Evolutionary conservation across 2,797 vertebrate species (phyloP), one percentile per base, ranked within the genome.

Genomic region (Coendou prehensilis): DNA sequence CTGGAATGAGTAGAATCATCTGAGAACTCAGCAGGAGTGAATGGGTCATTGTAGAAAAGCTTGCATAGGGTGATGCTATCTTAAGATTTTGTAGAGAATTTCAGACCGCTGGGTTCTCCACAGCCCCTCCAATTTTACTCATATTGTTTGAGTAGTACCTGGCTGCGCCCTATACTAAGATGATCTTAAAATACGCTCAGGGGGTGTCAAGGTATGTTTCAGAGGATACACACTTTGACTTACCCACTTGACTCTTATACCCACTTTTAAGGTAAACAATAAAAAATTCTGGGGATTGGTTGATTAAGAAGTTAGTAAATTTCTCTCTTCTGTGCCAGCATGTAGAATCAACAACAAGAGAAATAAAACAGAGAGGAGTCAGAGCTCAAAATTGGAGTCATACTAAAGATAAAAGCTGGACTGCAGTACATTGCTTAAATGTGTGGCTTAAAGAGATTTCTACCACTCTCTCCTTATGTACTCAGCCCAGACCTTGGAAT

Each of bases 121-220:
- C 0, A n/a, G 26, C 30, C 59, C 2, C 20, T 75, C 50, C 73
- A 45, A 23, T 71, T 89, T 89, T 50, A 56, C 11, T 57, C 47
- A 56, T 54, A 47, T 10, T 28, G 37, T 59, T 87, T n/a, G 50
- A n/a, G n/a, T 83, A 33, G 45, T 56, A 47, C 14, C 14, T 18
- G 15, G 33, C 33, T 3, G 4, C 57, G 10, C 10, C 6, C 89
- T 88, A 50, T 59, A 85, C 93, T 82, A 88, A 94, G 37, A 73
- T 87, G 13, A 11, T 81, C 33, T 89, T 69, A 88, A 17, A 93
- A 90, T 37, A 71, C 30, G 3, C 41, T 79, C 18, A 11, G 15
- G 2, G 41, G 15, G 10, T 30, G 8, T 13, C 8, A 11, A 3
- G 6, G 1, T 15, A 41, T 89, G 4, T 0, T 57, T 11, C 18